Conservation (phyloP, 2,888 invertebrate species). For the Automeris io region DNA sequence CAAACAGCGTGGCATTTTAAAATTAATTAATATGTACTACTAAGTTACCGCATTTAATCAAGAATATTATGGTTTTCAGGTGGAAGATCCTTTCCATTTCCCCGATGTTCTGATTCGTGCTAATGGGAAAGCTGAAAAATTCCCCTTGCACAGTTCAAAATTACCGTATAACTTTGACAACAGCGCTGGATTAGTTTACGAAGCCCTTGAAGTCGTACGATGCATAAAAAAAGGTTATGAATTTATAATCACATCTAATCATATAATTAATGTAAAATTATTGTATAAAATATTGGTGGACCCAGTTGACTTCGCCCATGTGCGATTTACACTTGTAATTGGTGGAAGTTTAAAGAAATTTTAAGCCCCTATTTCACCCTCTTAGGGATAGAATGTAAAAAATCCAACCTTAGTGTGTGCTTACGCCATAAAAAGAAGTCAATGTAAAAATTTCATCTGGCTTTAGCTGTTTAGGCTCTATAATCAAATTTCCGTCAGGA, state of each 20-base stretch:
- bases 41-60: background rate
- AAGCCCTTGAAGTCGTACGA: conserved; percentile 83
- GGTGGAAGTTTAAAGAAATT: too few species aligned
- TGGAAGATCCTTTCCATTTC: conserved; percentile 80
- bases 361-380: too few species aligned
- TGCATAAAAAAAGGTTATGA: conserved; percentile 76
- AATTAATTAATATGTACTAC: background rate
- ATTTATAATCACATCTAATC: background rate
- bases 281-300: too few species aligned
- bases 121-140: conserved; percentile 71
- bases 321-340: too few species aligned
- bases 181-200: conserved; percentile 83
- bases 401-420: too few species aligned
- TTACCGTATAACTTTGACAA: conserved; percentile 78
- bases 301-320: too few species aligned
- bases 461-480: too few species aligned
- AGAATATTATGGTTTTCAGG: conserved; percentile 24
- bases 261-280: background rate
- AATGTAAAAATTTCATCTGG: too few species aligned
- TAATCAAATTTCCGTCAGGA: too few species aligned
- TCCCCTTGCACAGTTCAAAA: conserved; percentile 77
- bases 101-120: conserved; percentile 77
- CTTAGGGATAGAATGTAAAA: too few species aligned
- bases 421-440: too few species aligned
- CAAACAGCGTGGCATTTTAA: too few species aligned